These are phyloP conservation scores for Myiopsitta monachus DNA, from an alignment of 2,113 vertebrate species.

Conservation along the genomic window DNA sequence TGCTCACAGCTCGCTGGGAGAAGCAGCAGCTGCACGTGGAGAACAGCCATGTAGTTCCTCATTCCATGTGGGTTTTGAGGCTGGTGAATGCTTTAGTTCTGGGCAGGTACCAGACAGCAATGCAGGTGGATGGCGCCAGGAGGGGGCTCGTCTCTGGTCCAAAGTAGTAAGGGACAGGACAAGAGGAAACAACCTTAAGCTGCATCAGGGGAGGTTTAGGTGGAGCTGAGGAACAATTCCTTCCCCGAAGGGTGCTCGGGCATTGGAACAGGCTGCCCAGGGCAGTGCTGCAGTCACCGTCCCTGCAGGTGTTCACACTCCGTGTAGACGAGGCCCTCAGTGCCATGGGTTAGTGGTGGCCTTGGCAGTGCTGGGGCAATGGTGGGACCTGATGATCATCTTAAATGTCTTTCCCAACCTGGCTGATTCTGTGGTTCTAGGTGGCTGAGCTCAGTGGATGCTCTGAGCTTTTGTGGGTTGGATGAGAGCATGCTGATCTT, in stretches of 20 bases:
- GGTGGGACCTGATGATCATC: background rate
- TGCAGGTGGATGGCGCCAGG: background rate
- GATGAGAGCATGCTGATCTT: background rate
- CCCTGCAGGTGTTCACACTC: background rate
- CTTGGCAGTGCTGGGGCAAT: background rate
- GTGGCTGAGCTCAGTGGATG: background rate
- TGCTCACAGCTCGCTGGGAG: background rate
- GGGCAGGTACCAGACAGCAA: background rate
- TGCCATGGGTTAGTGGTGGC: background rate
- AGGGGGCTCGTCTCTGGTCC: background rate
- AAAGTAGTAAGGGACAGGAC: too few relatives aligned
- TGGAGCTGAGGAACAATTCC: background rate
- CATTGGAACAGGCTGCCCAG: background rate
- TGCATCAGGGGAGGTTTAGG: too few relatives aligned
- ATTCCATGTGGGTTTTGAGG: background rate
- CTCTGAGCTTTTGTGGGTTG: rapidly evolving
- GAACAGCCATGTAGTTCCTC: background rate
- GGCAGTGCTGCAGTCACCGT: background rate
- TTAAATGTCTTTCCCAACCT: background rate
- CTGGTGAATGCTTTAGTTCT: background rate
- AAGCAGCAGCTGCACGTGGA: background rate
- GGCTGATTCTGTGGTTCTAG: background rate
- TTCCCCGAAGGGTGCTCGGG: background rate
- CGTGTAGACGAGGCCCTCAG: rapidly evolving
- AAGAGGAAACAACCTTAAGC: too few relatives aligned